A percentile compares a stretch with the other conserved stretches of the same genome.
These are phyloP conservation scores for Trididemnum nubilum DNA, from an alignment of 23 tunicate species.

Conservation along the genomic window DNA sequence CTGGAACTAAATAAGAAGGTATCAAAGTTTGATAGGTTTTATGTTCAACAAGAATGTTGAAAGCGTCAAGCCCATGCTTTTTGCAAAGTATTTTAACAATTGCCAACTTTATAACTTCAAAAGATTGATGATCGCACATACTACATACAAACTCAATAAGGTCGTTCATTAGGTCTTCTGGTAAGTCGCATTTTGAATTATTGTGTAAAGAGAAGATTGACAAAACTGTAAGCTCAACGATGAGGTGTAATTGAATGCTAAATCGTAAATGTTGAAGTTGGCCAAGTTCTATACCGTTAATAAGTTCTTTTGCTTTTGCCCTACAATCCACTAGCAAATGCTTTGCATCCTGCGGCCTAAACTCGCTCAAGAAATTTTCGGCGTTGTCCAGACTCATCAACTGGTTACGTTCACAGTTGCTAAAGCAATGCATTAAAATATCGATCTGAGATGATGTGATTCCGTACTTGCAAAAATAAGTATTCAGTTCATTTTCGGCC, in stretches of 20 bases:
- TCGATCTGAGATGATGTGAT: conserved; percentile 16
- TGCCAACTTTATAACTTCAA: neutral
- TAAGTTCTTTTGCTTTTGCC: neutral
- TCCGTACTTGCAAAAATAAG: neutral
- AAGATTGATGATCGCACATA: neutral
- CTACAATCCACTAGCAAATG: no score
- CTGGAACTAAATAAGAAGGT: conserved; percentile 24
- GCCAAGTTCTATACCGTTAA: neutral
- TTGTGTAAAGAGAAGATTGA: neutral
- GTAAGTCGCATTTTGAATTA: neutral
- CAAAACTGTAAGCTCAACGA: conserved; percentile 14
- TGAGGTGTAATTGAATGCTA: conserved; percentile 22
- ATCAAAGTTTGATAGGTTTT: conserved; percentile 4
- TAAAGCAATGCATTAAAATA: conserved; percentile 31
- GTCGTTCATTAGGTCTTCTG: neutral
- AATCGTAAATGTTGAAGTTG: conserved; percentile 44
- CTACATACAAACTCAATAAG: neutral
- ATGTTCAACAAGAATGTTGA: conserved; percentile 27
- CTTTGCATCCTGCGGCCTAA: no score
- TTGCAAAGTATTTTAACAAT: conserved; percentile 32
- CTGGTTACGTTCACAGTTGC: conserved; percentile 9
- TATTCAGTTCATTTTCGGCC: conserved; percentile 23
- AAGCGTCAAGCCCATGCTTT: conserved; percentile 30
- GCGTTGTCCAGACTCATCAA: neutral
- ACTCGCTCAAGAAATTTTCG: neutral